Percentiles rank a stretch among this genome's conserved stretches.
These are phyloP conservation scores for Sebastes minor DNA, from an alignment of 2,797 vertebrate genomes.

Conservation along the genomic window DNA sequence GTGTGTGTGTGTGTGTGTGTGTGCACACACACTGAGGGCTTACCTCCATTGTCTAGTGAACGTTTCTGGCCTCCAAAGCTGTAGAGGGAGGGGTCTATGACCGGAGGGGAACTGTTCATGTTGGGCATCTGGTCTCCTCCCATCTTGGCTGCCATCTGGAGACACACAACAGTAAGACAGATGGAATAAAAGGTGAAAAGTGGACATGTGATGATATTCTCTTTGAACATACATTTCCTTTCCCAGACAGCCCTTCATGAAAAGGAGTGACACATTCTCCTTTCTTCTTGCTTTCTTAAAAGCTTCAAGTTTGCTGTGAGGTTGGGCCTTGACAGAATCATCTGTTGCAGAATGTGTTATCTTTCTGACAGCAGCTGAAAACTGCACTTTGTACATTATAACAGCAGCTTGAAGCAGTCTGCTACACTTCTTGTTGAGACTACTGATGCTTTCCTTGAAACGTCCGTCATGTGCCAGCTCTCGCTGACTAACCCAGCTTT, in stretches of 20 bases:
- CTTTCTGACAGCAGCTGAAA: slow-evolving; percentile 34
- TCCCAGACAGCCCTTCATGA: background rate
- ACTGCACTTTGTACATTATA: slow-evolving; percentile 4
- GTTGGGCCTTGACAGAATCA: background rate
- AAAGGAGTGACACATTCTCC: background rate
- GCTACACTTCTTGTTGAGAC: background rate
- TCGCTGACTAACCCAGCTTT: background rate
- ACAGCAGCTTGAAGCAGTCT: background rate
- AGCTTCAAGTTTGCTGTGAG: background rate
- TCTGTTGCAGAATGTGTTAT: background rate
- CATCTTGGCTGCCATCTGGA: slow-evolving; percentile 97
- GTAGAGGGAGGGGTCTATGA: slow-evolving; percentile 92
- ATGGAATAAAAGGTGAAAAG: slow-evolving; percentile 14
- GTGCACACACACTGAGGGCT: slow-evolving; percentile 46
- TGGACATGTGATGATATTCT: background rate
- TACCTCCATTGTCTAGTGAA: slow-evolving; percentile 95
- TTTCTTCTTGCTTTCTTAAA: slow-evolving; percentile 10
- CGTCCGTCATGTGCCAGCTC: background rate
- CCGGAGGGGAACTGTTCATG: slow-evolving; percentile 93
- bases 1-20: background rate
- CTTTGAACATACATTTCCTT: slow-evolving; percentile 7
- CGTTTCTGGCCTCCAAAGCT: slow-evolving; percentile 93
- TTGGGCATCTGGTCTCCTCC: slow-evolving; percentile 92
- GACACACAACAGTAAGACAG: slow-evolving; percentile 23
- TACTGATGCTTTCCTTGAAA: background rate